Evolutionary conservation across 2,797 vertebrate species (phyloP), one percentile per base, ranked within the genome.

Genomic region (Tympanoctomys barrerae): DNA sequence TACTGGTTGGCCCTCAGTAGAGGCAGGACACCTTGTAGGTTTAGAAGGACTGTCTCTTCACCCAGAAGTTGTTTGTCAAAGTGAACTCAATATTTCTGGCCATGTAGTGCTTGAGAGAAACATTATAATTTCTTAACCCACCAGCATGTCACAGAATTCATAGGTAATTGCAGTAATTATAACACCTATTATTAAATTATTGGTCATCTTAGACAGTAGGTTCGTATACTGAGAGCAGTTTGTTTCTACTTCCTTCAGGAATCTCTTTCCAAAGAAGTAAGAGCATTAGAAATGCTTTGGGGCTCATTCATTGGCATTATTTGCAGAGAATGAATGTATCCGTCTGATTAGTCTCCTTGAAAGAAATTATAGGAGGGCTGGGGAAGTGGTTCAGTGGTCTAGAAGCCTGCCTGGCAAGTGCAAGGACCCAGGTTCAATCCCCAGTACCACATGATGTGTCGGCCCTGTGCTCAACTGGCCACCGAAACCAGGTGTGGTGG

Each of bases 291-390:
- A 87, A 83, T 31, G 31, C 16, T 49, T n/a, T 28, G 61, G 71
- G 85, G 16, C 11, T 70, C 42, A 22, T 39, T 70, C 33, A 39
- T 26, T 19, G 26, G 2, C 19, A 19, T 52, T 39, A 24, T 87
- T 89, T 59, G 36, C 36, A 46, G 46, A 77, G 64, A 79, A 66
- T 70, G 42, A 59, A 54, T 31, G 26, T 16, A 52, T 80, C 59
- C 71, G 7, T 42, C 57, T 26, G 42, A 33, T 49, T 78, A 78
- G 39, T 61, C 54, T 90, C 66, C 77, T 95, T 71, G 90, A 87
- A 90, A 73, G 36, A 71, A 59, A 83, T 33, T 36, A 36, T 0
- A 54, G 39, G 54, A 14, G 54, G 54, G 54, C 16, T 18, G 16
- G 54, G 54, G 16, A 57, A 14, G 19, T 57, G 16, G 54, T 16